Base-by-base conservation (phyloP, 2,888 invertebrate species). In the Diadegma fenestrale region DNA sequence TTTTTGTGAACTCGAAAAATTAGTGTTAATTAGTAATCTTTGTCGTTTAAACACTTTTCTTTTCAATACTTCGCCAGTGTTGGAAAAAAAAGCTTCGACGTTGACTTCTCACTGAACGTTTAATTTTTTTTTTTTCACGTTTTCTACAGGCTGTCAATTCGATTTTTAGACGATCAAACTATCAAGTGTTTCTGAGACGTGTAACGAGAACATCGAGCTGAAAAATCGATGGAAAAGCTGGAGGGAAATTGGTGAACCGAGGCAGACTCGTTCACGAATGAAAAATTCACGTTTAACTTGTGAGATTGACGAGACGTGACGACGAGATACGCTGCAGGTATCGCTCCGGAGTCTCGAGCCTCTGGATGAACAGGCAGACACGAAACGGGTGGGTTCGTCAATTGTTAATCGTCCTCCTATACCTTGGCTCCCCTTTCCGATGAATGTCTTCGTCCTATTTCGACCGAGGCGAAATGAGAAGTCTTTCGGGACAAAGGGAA, bases 381-480 rank as follows among this genome's bases (percentile, higher is more conserved):
- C 76, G 86, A 75, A 87, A 87, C 73, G 86, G 87, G 87, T 81
- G 75, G 86, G 82, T 85, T 81, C 81, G 45, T 76, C 81, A 87
- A 80, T 87, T 85, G 85, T 87, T 85, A 82, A 85, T 82, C 73
- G 75, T 68, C 69, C 41, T 41, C 63, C 58, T 30, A 37, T 37
- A 17, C 37, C 37, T 22, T 54, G 30, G 30, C 30, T 8, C 41
- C n/a, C 37, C 22, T 26, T 22, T n/a, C 22, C 64, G 26, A 66
- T 37, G 64, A 45, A 14, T 41, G 14, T 8, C 63, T 14, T 17
- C 19, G 14, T 48, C 30, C 69, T 22, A n/a, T 45, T 30, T 45
- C 45, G 5, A 37, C 66, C 2, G 17, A 33, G 30, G n/a, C 8
- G 48, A 69, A 69, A 48, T 14, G 54, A 58, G 54, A 58, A 26